Evolutionary conservation across 1,140 invertebrate genomes (phyloP).

Genomic region (Eriocheir sinensis): DNA sequence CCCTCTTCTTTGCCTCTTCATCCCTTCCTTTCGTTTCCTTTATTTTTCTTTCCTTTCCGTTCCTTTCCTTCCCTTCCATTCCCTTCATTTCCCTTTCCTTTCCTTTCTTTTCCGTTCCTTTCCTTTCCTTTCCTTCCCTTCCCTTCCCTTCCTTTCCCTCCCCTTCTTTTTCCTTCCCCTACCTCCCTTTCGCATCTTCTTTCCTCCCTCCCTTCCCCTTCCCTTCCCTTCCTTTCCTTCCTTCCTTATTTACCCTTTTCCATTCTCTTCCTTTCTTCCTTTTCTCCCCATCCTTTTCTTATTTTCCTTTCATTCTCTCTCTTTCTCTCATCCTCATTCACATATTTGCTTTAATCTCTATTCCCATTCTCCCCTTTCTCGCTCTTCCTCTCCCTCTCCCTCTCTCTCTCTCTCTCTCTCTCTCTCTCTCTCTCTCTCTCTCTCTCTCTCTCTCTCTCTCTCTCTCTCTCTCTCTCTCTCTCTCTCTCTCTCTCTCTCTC

Average conservation of each 20-base stretch:
- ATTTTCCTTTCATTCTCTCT: background rate
- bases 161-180: background rate
- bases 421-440: slow-evolving; percentile 20
- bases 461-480: background rate
- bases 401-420: background rate
- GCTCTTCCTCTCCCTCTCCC: background rate
- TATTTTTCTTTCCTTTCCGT: background rate
- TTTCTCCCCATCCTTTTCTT: background rate
- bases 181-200: background rate
- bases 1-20: background rate
- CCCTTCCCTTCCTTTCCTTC: background rate
- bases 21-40: background rate
- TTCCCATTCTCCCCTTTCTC: background rate
- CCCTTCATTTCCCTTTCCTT: background rate
- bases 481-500: slow-evolving; percentile 5
- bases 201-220: background rate
- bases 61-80: background rate
- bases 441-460: slow-evolving; percentile 7
- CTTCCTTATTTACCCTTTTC: background rate
- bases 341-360: background rate
- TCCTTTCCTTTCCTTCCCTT: background rate
- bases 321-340: background rate
- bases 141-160: background rate
- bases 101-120: background rate
- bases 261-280: background rate